Base-by-base conservation (phyloP, 2,113 vertebrate genomes). In the Oxygymnocypris stewartii region DNA sequence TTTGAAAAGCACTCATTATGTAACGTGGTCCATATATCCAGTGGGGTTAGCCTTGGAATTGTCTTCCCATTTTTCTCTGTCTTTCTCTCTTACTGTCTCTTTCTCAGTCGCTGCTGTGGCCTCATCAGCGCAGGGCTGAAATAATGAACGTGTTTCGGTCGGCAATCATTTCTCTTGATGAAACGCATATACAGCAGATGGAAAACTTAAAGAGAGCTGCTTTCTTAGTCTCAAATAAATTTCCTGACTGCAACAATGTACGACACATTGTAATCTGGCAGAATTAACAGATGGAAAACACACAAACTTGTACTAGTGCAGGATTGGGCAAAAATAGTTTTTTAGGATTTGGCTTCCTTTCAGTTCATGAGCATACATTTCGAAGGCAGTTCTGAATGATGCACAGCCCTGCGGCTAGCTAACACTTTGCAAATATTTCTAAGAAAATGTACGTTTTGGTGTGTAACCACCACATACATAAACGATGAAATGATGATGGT, bases 1-100 rank as follows among this genome's bases (percentile, higher is more conserved):
- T 87, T 73, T 90, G 83, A 90, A 91, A 91, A 88, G 86, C 87
- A 82, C 79, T 79, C 79, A 79, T 90, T 90, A 85, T 35, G 42
- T 85, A 88, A 87, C 54, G 51, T 51, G 57, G 74, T 84, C 69
- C 54, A 57, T 88, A 82, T 37, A 86, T 81, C 80, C 25, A 85
- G 59, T 54, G 23, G 74, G 59, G 79, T 57, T 73, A 67, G 85
- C 79, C 80, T 73, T 85, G 42, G 49, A 79, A 59, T 74, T 74
- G 69, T 84, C 13, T 10, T 37, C 31, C 23, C 49, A 25, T 84
- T 74, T 84, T 84, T 84, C 67, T 74, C 20, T 12, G 20, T 57
- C 20, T 84, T 51, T 49, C 63, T 28, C 23, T 83, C 16, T 59
- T n/a, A 13, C 71, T 31, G 49, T 79, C 25, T 73, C 20, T 57